Conservation (phyloP, 2,888 invertebrate species). For the Drosophila melanosoma region DNA sequence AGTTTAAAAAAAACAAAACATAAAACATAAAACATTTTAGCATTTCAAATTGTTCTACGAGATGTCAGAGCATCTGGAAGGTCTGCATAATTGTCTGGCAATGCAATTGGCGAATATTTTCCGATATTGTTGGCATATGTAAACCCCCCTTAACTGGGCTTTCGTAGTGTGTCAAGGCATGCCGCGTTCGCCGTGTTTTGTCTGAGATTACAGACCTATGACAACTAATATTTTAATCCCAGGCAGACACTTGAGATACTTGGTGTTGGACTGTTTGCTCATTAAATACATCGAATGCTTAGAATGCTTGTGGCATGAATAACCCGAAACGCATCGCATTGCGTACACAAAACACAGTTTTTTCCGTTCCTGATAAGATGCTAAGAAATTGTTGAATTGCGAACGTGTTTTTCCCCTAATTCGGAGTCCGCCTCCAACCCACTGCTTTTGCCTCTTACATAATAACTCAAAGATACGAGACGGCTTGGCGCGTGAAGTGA, state of each 20-base stretch:
- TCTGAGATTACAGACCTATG: constrained; percentile 17
- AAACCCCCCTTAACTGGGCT: neutral
- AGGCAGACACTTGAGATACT: constrained; percentile 10
- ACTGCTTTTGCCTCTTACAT: neutral
- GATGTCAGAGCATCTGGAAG: neutral
- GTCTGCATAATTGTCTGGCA: neutral
- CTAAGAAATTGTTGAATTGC: constrained; percentile 14
- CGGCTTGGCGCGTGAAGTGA: neutral
- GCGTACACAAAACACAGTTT: neutral
- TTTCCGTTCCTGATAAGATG: constrained; percentile 41
- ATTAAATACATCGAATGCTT: constrained; percentile 15
- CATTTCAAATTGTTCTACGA: neutral
- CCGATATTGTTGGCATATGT: neutral
- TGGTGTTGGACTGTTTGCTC: constrained; percentile 17
- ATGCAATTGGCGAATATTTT: neutral
- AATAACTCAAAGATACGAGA: neutral
- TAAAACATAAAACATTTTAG: neutral
- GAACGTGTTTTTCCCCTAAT: constrained; percentile 14
- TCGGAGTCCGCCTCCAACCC: constrained; percentile 1
- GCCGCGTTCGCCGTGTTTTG: neutral
- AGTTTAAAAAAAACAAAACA: no score
- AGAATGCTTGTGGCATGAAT: constrained; percentile 40
- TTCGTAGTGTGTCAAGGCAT: constrained; percentile 3
- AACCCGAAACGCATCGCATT: neutral
- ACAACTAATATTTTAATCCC: constrained; percentile 22